These are phyloP conservation scores for western clawed frog (Xenopus tropicalis) DNA, from an alignment of 2,113 vertebrate genomes.

Conservation along the genomic window UCB_Xtro_10.0 CM004443.2:89651501-89652000, in stretches of 20 bases:
- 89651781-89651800: background rate
- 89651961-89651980: background rate
- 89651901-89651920: slow-evolving; percentile 1
- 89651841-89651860: background rate
- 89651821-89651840: background rate
- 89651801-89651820: background rate
- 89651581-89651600: background rate
- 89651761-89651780: slow-evolving; percentile 1
- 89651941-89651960: background rate
- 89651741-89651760: background rate
- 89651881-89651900: background rate
- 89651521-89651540: background rate
- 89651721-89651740: background rate
- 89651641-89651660: background rate
- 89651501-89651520: background rate
- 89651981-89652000: background rate
- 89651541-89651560: background rate
- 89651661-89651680: background rate
- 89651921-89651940: background rate
- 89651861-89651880: background rate
- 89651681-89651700: background rate
- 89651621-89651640: background rate
- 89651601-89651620: background rate
- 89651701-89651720: background rate
- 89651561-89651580: slow-evolving; percentile 1